Percentiles rank a stretch among this genome's conserved stretches.
phyloP scores from a whole-genome alignment of 2,797 vertebrate species.

The Diplodus puntazzo region DNA sequence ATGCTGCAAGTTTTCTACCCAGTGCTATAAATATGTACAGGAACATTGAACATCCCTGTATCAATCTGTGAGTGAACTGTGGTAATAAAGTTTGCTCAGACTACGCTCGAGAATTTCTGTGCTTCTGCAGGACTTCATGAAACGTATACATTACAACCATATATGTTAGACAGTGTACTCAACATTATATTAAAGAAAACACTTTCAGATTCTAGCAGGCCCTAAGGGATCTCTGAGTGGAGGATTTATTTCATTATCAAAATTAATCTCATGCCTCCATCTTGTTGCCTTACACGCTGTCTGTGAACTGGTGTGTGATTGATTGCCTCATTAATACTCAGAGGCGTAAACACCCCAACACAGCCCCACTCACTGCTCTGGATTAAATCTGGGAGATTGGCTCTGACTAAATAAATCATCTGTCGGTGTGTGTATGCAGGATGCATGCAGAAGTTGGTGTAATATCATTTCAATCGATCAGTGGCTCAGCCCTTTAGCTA shows the following conservation, averaged over 20 bases:
- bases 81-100: slow-evolving; percentile 27
- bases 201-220: slow-evolving; percentile 17
- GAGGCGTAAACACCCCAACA: slow-evolving; percentile 48
- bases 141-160: background rate
- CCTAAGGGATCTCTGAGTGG: slow-evolving; percentile 11
- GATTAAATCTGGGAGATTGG: slow-evolving; percentile 62
- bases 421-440: slow-evolving; percentile 56
- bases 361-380: slow-evolving; percentile 54
- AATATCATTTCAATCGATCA: slow-evolving; percentile 74
- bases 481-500: slow-evolving; percentile 43
- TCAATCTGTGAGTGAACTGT: slow-evolving; percentile 38
- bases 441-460: slow-evolving; percentile 56
- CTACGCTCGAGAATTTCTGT: slow-evolving; percentile 14
- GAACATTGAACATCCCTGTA: slow-evolving; percentile 42
- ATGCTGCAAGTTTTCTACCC: slow-evolving; percentile 40
- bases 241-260: slow-evolving; percentile 59
- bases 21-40: slow-evolving; percentile 60
- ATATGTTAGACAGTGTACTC: background rate
- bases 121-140: background rate
- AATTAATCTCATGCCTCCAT: slow-evolving; percentile 54
- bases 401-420: slow-evolving; percentile 70
- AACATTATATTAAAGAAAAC: background rate
- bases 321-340: slow-evolving; percentile 75
- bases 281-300: slow-evolving; percentile 39
- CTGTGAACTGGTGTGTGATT: slow-evolving; percentile 65